Evolutionary conservation across 2,113 vertebrate species (phyloP).

Genomic region (Deroptyus accipitrinus): DNA sequence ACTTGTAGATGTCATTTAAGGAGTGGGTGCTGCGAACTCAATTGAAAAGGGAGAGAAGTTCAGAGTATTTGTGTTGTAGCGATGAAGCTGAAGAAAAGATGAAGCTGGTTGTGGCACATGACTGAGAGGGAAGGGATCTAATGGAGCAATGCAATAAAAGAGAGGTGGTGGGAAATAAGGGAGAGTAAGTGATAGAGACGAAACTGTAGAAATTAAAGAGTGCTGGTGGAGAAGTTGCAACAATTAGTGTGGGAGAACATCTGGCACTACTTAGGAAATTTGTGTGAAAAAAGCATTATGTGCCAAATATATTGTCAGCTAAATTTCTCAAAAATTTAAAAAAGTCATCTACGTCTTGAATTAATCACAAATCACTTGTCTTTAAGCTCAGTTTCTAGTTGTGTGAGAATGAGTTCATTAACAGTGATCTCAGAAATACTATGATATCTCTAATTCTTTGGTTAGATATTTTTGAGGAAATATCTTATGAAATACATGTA

Average conservation of each 20-base stretch:
- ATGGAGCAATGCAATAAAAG: background rate
- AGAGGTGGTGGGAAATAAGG: background rate
- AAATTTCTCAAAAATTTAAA: background rate
- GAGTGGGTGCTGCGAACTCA: background rate
- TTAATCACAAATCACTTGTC: background rate
- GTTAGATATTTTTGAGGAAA: background rate
- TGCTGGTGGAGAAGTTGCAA: background rate
- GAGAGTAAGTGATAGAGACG: background rate
- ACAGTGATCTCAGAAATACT: background rate
- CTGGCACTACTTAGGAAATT: background rate
- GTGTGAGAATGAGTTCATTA: background rate
- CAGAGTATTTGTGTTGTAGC: background rate
- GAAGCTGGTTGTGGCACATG: accelerated
- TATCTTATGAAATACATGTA: background rate
- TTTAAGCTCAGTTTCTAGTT: background rate
- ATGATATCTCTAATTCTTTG: background rate
- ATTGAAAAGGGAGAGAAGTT: background rate
- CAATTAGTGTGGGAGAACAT: background rate
- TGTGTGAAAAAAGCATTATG: background rate
- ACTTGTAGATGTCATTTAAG: background rate
- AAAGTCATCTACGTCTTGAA: background rate
- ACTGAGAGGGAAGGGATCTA: background rate
- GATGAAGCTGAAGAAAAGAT: background rate
- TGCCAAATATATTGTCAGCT: background rate
- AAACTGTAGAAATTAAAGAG: background rate